Evolutionary conservation across 2,113 vertebrate species (phyloP).

Genomic region (Passer domesticus): DNA sequence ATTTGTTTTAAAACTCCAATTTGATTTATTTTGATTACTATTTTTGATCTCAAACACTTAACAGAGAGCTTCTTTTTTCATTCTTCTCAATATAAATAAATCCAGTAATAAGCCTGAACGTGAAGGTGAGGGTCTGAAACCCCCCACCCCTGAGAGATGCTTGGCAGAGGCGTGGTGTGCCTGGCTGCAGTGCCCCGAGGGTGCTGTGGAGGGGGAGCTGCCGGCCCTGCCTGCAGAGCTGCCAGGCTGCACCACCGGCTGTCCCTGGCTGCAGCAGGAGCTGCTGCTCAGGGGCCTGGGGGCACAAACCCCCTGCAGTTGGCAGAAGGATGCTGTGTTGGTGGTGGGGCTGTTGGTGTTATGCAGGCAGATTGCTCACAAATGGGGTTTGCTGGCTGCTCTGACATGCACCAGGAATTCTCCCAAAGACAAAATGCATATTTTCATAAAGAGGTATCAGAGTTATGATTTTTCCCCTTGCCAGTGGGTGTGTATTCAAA

Average conservation of each 20-base stretch:
- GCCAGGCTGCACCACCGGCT: background rate
- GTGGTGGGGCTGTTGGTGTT: background rate
- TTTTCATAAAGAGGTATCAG: background rate
- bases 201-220: background rate
- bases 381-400: background rate
- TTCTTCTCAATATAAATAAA: background rate
- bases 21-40: constrained; percentile 1
- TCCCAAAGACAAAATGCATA: background rate
- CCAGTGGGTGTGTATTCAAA: background rate
- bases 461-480: background rate
- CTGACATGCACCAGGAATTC: background rate
- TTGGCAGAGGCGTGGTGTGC: background rate
- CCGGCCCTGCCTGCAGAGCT: background rate
- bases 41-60: background rate
- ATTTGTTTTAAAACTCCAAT: background rate
- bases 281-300: background rate
- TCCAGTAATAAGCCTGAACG: background rate
- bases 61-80: background rate
- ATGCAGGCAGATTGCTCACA: background rate
- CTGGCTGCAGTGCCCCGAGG: background rate
- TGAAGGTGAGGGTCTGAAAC: background rate
- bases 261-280: background rate
- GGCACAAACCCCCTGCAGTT: background rate
- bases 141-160: background rate
- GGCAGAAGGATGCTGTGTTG: background rate